phyloP scores from a whole-genome alignment of 2,888 invertebrate species.

The Protophormia terraenovae region DNA sequence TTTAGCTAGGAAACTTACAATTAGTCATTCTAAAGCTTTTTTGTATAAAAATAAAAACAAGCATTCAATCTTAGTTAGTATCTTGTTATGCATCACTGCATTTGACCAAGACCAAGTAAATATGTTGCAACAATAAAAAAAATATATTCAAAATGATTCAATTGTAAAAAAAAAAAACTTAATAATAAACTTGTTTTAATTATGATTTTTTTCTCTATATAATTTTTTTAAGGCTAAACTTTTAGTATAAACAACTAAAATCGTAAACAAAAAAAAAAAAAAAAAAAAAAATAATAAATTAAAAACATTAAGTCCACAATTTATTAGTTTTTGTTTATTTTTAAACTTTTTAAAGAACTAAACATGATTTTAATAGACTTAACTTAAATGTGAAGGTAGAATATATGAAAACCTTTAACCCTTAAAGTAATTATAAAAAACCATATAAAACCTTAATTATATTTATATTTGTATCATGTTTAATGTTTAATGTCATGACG shows the following conservation, averaged over 20 bases:
- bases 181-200: neutral
- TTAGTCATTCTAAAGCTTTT: neutral
- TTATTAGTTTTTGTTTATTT: neutral
- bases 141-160: neutral
- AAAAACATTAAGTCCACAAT: neutral
- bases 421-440: neutral
- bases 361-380: neutral
- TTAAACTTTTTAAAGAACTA: neutral
- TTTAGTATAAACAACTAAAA: neutral
- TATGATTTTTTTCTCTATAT: too few relatives aligned
- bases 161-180: too few relatives aligned
- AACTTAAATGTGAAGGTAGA: neutral
- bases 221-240: neutral
- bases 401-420: neutral
- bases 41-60: neutral
- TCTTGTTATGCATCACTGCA: conserved; percentile 7
- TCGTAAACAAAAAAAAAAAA: neutral
- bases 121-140: conserved; percentile 15
- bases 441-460: neutral
- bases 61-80: neutral
- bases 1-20: too few relatives aligned
- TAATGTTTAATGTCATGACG: neutral
- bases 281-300: neutral
- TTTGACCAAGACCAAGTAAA: conserved; percentile 17
- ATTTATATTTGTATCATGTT: neutral